Percentiles rank a stretch among this genome's conserved stretches.
Conservation (phyloP, 2,888 invertebrate species). For the Girardia tigrina region DNA sequence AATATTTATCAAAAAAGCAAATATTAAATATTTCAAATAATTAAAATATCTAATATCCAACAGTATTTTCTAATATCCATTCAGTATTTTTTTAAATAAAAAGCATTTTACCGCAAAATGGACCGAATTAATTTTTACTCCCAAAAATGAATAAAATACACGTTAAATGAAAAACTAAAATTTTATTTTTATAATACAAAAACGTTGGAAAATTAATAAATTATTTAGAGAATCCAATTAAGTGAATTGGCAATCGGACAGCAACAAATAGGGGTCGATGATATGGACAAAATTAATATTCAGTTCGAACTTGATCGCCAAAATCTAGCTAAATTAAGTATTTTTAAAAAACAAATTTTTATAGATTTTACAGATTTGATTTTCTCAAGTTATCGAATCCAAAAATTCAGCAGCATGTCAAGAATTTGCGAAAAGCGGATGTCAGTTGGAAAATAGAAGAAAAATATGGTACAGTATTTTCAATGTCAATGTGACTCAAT, state of each 20-base stretch:
- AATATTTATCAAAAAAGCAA: too few species aligned
- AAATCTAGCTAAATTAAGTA: conserved; percentile 48
- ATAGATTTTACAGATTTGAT: conserved; percentile 27
- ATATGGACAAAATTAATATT: conserved; percentile 55
- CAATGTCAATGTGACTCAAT: conserved; percentile 56
- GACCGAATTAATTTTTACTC: too few species aligned
- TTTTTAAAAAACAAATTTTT: too few species aligned
- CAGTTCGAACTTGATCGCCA: conserved; percentile 51
- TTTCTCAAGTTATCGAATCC: conserved; percentile 57
- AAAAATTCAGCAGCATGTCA: conserved; percentile 75
- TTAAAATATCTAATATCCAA: too few species aligned
- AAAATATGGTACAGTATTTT: conserved; percentile 73
- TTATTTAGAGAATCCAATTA: conserved; percentile 59
- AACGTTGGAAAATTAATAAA: too few species aligned
- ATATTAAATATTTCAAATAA: too few species aligned
- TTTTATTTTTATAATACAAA: too few species aligned
- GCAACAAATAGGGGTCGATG: conserved; percentile 62
- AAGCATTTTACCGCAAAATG: too few species aligned
- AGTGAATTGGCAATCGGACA: conserved; percentile 64
- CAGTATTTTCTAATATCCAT: too few species aligned
- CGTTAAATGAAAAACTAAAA: too few species aligned
- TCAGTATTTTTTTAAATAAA: too few species aligned
- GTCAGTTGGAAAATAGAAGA: conserved; percentile 66
- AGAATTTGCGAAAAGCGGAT: conserved; percentile 73
- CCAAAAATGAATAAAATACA: too few species aligned